Conservation (phyloP, 2,113 vertebrate genomes). For the Poeciliopsis turrubarensis region DNA sequence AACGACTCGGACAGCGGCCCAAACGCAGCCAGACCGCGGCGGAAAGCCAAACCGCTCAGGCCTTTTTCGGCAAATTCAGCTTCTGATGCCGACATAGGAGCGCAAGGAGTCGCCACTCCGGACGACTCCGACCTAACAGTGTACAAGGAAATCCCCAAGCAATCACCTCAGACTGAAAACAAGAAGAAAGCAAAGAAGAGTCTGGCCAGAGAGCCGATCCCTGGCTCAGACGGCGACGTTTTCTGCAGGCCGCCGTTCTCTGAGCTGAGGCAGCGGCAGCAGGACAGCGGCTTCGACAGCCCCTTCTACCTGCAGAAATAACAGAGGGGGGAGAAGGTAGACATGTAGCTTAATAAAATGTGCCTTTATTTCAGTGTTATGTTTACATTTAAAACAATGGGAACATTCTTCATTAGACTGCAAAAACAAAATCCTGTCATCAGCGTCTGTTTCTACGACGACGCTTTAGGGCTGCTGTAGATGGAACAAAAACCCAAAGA, state of each 20-base stretch:
- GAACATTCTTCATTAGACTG: neutral
- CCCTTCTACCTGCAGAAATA: constrained; percentile 68
- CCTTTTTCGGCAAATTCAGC: constrained; percentile 23
- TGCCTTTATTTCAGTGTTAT: constrained; percentile 23
- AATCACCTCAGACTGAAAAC: constrained; percentile 21
- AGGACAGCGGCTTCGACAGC: constrained; percentile 87
- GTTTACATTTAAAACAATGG: constrained; percentile 34
- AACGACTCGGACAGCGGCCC: constrained; percentile 52
- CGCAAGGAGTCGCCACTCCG: constrained; percentile 45
- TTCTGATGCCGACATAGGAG: constrained; percentile 12
- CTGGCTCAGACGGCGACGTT: constrained; percentile 64
- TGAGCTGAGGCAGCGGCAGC: constrained; percentile 69
- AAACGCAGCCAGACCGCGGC: constrained; percentile 16
- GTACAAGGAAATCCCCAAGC: constrained; percentile 70
- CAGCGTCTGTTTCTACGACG: no score
- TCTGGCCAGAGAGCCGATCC: constrained; percentile 63
- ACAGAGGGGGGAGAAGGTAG: neutral
- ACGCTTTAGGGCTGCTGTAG: no score
- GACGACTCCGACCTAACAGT: constrained; percentile 66
- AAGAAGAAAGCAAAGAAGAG: constrained; percentile 7
- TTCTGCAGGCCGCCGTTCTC: constrained; percentile 65
- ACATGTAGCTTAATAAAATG: neutral
- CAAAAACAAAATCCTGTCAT: no score
- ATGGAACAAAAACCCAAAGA: no score
- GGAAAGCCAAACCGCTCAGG: constrained; percentile 48